Evolutionary conservation across 2,797 vertebrate genomes (phyloP).

Genomic region (Phrynocephalus forsythii): DNA sequence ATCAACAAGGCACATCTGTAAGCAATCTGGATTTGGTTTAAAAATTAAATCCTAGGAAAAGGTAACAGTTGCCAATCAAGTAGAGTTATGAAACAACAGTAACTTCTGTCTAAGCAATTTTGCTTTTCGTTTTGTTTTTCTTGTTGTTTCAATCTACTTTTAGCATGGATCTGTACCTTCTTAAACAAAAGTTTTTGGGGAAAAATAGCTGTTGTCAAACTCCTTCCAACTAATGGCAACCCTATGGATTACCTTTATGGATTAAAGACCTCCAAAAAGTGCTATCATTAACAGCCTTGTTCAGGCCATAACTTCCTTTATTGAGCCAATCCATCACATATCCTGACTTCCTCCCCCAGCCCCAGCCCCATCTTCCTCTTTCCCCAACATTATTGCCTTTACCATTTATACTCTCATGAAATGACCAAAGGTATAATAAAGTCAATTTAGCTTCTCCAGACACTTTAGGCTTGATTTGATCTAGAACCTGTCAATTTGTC

Average conservation of each 20-base stretch:
- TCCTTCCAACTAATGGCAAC: too few species aligned
- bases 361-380: too few species aligned
- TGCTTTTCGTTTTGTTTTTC: not conserved
- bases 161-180: not conserved
- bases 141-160: not conserved
- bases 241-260: not conserved
- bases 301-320: not conserved
- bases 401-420: too few species aligned
- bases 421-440: too few species aligned
- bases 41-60: conserved; percentile 34
- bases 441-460: too few species aligned
- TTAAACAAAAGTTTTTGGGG: not conserved
- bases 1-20: not conserved
- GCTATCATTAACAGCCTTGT: not conserved
- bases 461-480: too few species aligned
- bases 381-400: too few species aligned
- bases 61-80: conserved; percentile 23
- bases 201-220: not conserved
- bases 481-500: too few species aligned
- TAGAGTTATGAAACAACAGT: conserved; percentile 9
- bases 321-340: too few species aligned
- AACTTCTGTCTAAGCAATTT: not conserved
- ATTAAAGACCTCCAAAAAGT: not conserved
- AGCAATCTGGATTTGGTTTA: not conserved
- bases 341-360: too few species aligned